Conservation (phyloP, 2,888 invertebrate genomes). For the Steromphala cineraria region DNA sequence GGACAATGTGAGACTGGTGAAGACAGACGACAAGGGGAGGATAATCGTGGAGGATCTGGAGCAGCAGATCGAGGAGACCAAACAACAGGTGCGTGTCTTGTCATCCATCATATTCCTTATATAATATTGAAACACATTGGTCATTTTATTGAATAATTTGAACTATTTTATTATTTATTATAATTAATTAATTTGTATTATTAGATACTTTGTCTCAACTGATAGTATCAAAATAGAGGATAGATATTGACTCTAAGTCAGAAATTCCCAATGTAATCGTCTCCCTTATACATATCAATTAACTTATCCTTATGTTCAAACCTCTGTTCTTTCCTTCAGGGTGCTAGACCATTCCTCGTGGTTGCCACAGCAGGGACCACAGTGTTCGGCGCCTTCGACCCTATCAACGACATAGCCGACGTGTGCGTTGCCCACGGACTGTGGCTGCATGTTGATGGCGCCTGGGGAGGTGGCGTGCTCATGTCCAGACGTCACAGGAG, state of each 20-base stretch:
- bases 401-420: slow-evolving; percentile 92
- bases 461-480: slow-evolving; percentile 79
- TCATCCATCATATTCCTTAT: too few relatives aligned
- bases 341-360: slow-evolving; percentile 95
- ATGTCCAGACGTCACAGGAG: slow-evolving; percentile 94
- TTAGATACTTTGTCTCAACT: too few relatives aligned
- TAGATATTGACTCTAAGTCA: too few relatives aligned
- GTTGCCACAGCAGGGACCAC: slow-evolving; percentile 94
- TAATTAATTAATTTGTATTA: too few relatives aligned
- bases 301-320: too few relatives aligned
- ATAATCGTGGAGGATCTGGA: slow-evolving; percentile 94
- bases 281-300: too few relatives aligned
- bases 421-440: slow-evolving; percentile 94
- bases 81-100: slow-evolving; percentile 23
- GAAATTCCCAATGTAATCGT: too few relatives aligned
- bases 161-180: too few relatives aligned
- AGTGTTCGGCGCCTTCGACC: slow-evolving; percentile 97
- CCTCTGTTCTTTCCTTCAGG: slow-evolving; percentile 85
- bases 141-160: too few relatives aligned
- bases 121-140: too few relatives aligned
- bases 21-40: slow-evolving; percentile 85
- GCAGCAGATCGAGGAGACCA: slow-evolving; percentile 82
- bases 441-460: slow-evolving; percentile 95
- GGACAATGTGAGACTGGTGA: slow-evolving; percentile 87
- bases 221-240: too few relatives aligned